phyloP scores from a whole-genome alignment of 1,140 invertebrate genomes.

The Mylabris phalerata region DNA sequence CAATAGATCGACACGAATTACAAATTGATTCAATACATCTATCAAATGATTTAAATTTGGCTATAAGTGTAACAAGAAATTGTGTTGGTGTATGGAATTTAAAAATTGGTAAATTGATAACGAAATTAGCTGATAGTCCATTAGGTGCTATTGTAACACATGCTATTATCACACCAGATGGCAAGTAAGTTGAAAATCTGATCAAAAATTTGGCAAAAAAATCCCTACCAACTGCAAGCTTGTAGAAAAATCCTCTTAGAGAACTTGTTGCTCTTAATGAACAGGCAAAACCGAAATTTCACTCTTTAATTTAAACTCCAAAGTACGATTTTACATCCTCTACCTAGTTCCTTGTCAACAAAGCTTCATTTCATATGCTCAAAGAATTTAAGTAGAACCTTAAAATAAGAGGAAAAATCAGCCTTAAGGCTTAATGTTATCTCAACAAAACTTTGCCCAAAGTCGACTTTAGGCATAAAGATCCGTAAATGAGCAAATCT shows the following conservation, averaged over 20 bases:
- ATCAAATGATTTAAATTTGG: slow-evolving; percentile 65
- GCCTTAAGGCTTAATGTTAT: too few relatives aligned
- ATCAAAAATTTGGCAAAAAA: not conserved
- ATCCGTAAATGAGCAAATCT: too few relatives aligned
- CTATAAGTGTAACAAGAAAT: slow-evolving; percentile 83
- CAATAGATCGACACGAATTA: slow-evolving; percentile 91
- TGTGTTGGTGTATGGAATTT: slow-evolving; percentile 95
- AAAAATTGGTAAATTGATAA: slow-evolving; percentile 71
- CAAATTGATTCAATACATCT: slow-evolving; percentile 88
- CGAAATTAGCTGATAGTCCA: slow-evolving; percentile 84
- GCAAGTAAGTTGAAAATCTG: slow-evolving; percentile 49
- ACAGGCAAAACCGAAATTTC: not conserved
- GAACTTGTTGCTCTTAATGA: not conserved
- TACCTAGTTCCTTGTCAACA: too few relatives aligned
- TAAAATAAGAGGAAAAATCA: too few relatives aligned
- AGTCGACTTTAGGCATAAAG: too few relatives aligned
- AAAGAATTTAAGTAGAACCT: too few relatives aligned
- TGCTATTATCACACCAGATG: slow-evolving; percentile 78
- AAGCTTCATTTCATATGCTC: too few relatives aligned
- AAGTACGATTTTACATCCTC: too few relatives aligned
- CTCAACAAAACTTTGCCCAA: too few relatives aligned
- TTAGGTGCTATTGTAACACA: slow-evolving; percentile 93
- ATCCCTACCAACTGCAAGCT: not conserved
- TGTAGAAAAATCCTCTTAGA: not conserved
- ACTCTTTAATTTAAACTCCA: not conserved